Conservation (phyloP, 1,140 invertebrate genomes). For the Caenorhabditis tropicalis region DNA sequence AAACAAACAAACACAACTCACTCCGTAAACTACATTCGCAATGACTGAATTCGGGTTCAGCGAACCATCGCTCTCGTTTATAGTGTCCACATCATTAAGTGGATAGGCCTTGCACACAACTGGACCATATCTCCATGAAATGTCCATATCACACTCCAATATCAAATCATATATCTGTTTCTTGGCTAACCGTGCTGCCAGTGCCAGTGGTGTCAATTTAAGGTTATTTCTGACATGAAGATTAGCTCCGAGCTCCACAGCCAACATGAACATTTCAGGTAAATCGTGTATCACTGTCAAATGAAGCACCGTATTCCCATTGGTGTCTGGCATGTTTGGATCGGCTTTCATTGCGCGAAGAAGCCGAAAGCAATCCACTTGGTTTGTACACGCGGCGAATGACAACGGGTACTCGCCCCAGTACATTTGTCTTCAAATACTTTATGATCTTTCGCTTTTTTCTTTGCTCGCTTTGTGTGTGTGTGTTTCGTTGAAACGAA, state of each 20-base stretch:
- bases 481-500: too few relatives aligned
- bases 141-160: slow-evolving; percentile 72
- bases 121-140: slow-evolving; percentile 77
- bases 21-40: slow-evolving; percentile 93
- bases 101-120: slow-evolving; percentile 96
- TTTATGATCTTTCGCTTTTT: slow-evolving; percentile 8
- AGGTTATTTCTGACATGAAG: slow-evolving; percentile 85
- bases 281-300: slow-evolving; percentile 95
- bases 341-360: slow-evolving; percentile 89
- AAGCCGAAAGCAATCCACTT: slow-evolving; percentile 93
- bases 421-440: slow-evolving; percentile 83
- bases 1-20: slow-evolving; percentile 74
- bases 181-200: slow-evolving; percentile 87
- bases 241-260: slow-evolving; percentile 86
- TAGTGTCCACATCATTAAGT: slow-evolving; percentile 89
- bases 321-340: slow-evolving; percentile 90
- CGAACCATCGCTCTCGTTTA: slow-evolving; percentile 84
- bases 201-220: slow-evolving; percentile 86
- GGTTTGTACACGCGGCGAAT: slow-evolving; percentile 91
- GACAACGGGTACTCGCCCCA: slow-evolving; percentile 97
- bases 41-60: slow-evolving; percentile 90
- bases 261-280: slow-evolving; percentile 88
- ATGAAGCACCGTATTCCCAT: slow-evolving; percentile 94
- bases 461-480: not conserved
- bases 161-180: slow-evolving; percentile 85